Percentiles rank a stretch among this genome's conserved stretches.
phyloP scores from a whole-genome alignment of 2,113 vertebrate genomes.

The Asarcornis scutulata region DNA sequence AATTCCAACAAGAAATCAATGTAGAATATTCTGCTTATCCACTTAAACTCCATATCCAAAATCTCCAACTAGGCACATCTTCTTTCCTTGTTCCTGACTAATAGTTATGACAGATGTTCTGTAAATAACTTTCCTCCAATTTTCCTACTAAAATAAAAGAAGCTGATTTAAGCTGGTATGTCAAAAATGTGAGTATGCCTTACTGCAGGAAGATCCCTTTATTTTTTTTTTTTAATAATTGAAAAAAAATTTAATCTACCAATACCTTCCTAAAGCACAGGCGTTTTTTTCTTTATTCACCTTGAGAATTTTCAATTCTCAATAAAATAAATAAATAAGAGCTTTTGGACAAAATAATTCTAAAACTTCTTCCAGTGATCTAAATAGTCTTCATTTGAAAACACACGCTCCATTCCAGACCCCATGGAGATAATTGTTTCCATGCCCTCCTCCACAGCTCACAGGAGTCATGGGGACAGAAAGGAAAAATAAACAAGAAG shows the following conservation, averaged over 20 bases:
- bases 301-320: slow-evolving; percentile 52
- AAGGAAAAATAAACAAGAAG: slow-evolving; percentile 33
- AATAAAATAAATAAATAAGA: slow-evolving; percentile 37
- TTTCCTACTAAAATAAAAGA: neutral
- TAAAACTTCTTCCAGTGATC: slow-evolving; percentile 10
- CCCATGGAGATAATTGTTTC: slow-evolving; percentile 56
- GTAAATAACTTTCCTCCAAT: neutral
- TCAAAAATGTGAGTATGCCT: neutral
- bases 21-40: neutral
- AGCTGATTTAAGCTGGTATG: neutral
- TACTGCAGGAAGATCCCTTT: neutral
- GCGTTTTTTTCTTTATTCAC: neutral
- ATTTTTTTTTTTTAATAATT: neutral
- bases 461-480: neutral
- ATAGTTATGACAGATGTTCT: neutral
- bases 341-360: slow-evolving; percentile 21
- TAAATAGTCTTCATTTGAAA: slow-evolving; percentile 65
- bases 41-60: neutral
- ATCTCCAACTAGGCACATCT: neutral
- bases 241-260: neutral
- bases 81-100: neutral
- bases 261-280: neutral
- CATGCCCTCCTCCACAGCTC: neutral
- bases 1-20: neutral
- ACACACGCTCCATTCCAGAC: neutral